Evolutionary conservation across 2,113 vertebrate species (phyloP).

Genomic region (Butorides virescens): DNA sequence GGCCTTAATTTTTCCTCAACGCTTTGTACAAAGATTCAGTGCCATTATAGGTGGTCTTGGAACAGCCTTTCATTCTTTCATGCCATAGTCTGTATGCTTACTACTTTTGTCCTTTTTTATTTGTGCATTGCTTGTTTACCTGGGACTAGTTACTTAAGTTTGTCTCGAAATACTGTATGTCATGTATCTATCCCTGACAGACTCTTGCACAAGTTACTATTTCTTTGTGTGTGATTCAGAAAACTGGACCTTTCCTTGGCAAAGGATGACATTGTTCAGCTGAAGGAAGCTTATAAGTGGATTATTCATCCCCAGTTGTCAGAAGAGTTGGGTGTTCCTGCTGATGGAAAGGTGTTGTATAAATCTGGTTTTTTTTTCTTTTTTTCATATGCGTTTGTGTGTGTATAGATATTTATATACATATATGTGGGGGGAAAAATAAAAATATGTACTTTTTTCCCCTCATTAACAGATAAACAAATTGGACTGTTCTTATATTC

Average conservation of each 20-base stretch:
- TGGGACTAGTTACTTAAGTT: not conserved
- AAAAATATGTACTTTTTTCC: not conserved
- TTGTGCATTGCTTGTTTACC: not conserved
- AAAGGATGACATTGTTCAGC: constrained; percentile 87
- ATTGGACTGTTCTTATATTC: not conserved
- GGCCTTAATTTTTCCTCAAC: not conserved
- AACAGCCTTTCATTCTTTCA: not conserved
- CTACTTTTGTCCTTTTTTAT: not conserved
- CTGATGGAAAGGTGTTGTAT: constrained; percentile 83
- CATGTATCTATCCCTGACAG: not conserved
- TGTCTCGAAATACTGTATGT: not conserved
- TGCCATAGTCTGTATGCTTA: not conserved
- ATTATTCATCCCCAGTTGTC: constrained; percentile 86
- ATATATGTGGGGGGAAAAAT: not conserved
- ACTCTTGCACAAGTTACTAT: constrained; percentile 15
- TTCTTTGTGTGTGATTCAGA: constrained; percentile 73
- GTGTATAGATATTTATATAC: not conserved
- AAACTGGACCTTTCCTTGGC: constrained; percentile 80
- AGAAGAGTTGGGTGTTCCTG: constrained; percentile 84
- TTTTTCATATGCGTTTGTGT: not conserved
- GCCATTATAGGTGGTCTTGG: not conserved
- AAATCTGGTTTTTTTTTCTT: not conserved
- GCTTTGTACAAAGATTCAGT: not conserved
- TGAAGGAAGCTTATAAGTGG: constrained; percentile 98
- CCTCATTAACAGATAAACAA: not conserved